A percentile compares a stretch with the other conserved stretches of the same genome.
These are phyloP conservation scores for Maccullochella peelii DNA, from an alignment of 2,113 vertebrate genomes.

Conservation along the genomic window DNA sequence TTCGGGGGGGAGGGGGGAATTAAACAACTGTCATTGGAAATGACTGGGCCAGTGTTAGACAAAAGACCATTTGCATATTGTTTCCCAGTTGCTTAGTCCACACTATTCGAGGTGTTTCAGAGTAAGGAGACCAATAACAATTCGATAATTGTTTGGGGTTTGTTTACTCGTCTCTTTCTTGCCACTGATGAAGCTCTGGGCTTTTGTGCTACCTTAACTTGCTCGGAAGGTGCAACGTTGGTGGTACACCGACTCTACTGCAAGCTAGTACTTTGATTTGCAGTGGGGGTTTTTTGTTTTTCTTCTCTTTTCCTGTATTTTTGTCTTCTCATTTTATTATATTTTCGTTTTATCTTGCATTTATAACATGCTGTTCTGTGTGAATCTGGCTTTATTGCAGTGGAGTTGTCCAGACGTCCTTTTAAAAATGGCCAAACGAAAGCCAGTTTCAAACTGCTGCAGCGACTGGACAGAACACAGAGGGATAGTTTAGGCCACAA, in stretches of 20 bases:
- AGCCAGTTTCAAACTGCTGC: neutral
- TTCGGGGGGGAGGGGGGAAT: constrained; percentile 39
- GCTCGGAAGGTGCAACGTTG: neutral
- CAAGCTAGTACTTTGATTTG: neutral
- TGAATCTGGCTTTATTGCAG: neutral
- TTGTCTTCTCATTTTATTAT: neutral
- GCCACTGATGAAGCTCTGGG: neutral
- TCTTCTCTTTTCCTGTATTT: neutral
- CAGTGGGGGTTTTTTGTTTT: neutral
- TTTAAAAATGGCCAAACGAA: neutral
- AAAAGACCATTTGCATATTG: constrained; percentile 44
- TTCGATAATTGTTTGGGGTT: constrained; percentile 52
- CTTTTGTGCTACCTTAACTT: neutral
- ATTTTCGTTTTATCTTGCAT: neutral
- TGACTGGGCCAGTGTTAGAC: constrained; percentile 14
- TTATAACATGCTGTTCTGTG: neutral
- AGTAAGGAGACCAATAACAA: constrained; percentile 9
- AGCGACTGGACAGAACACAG: constrained; percentile 2
- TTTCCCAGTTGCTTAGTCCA: constrained; percentile 18
- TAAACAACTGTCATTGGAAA: constrained; percentile 44
- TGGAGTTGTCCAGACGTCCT: neutral
- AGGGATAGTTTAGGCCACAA: constrained; percentile 10
- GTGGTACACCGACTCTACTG: neutral
- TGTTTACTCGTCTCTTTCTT: constrained; percentile 29
- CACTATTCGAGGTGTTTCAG: constrained; percentile 10